Percentiles rank a stretch among this genome's conserved stretches.
phyloP scores from a whole-genome alignment of 1,140 invertebrate species.

The Drosophila pandora region DNA sequence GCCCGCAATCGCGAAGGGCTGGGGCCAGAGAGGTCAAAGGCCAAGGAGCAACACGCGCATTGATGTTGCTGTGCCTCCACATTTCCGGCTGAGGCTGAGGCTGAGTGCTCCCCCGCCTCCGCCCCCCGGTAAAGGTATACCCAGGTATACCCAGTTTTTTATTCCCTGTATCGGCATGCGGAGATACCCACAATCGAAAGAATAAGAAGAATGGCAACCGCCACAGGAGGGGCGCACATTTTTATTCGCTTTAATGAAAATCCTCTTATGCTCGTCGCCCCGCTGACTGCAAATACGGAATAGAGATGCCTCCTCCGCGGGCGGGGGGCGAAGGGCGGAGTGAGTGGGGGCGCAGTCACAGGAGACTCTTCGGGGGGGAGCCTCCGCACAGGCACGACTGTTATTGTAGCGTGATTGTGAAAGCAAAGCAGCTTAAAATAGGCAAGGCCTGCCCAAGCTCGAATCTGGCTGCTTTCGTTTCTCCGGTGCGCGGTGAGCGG shows the following conservation, averaged over 20 bases:
- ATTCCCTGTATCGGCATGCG: constrained; percentile 53
- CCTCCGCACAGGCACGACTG: constrained; percentile 32
- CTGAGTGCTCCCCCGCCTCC: constrained; percentile 15
- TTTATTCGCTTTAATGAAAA: constrained; percentile 80
- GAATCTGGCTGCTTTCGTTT: constrained; percentile 5
- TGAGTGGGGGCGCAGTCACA: neutral
- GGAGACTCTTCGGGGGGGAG: neutral
- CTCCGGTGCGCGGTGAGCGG: constrained; percentile 1
- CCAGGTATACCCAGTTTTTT: neutral
- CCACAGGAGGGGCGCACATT: constrained; percentile 46
- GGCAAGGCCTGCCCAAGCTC: constrained; percentile 14
- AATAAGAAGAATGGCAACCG: constrained; percentile 45
- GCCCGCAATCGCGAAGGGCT: too few species aligned
- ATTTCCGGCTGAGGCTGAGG: constrained; percentile 69
- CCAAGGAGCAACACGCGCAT: constrained; percentile 55
- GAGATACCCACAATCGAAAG: constrained; percentile 53
- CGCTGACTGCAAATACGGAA: constrained; percentile 33
- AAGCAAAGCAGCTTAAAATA: constrained; percentile 48
- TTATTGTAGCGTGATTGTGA: constrained; percentile 52
- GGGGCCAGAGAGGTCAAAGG: constrained; percentile 15
- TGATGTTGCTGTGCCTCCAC: constrained; percentile 31
- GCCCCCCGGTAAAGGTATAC: neutral
- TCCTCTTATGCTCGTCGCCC: constrained; percentile 68
- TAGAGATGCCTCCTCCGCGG: constrained; percentile 33
- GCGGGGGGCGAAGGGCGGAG: too few species aligned